A percentile compares a stretch with the other conserved stretches of the same genome.
phyloP scores from a whole-genome alignment of 2,113 vertebrate genomes.

The Aegotheles bennettii region DNA sequence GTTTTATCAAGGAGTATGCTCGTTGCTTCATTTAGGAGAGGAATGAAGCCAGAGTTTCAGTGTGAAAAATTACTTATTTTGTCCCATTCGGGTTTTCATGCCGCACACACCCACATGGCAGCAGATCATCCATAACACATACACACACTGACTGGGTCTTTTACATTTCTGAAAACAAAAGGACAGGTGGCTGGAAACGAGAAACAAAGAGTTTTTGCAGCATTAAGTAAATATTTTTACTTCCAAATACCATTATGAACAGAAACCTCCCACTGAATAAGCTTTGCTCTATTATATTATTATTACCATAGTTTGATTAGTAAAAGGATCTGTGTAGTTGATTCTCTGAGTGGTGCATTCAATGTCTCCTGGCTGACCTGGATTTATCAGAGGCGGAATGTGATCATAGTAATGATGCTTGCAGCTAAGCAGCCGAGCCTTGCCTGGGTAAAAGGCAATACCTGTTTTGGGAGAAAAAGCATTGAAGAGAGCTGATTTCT shows the following conservation, averaged over 20 bases:
- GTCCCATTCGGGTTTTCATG: not conserved
- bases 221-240: not conserved
- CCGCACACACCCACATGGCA: not conserved
- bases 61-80: not conserved
- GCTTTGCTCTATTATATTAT: not conserved
- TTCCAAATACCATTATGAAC: not conserved
- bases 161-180: not conserved
- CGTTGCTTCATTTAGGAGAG: not conserved
- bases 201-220: not conserved
- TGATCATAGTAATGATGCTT: conserved; percentile 86
- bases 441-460: conserved; percentile 89
- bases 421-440: conserved; percentile 88
- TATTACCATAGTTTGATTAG: conserved; percentile 83
- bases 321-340: conserved; percentile 86
- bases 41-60: not conserved
- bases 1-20: not conserved
- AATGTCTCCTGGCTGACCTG: conserved; percentile 75
- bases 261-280: not conserved
- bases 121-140: not conserved
- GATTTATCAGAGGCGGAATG: conserved; percentile 81
- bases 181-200: not conserved
- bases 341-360: conserved; percentile 80
- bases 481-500: not conserved
- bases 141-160: not conserved
- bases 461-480: conserved; percentile 69